Evolutionary conservation across 2,113 vertebrate genomes (phyloP).

Genomic region (Neodontobutis hainanensis): DNA sequence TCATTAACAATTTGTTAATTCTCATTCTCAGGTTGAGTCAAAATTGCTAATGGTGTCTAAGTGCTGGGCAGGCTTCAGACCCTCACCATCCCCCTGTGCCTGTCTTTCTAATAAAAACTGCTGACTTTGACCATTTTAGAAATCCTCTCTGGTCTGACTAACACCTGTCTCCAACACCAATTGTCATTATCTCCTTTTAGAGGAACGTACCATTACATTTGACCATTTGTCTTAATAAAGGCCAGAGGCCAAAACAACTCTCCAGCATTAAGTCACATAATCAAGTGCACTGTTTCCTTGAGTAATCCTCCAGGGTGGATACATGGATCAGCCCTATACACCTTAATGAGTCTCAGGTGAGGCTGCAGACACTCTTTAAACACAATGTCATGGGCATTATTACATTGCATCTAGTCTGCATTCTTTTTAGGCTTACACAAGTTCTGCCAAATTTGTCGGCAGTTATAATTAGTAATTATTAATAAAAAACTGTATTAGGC

Average conservation of each 20-base stretch:
- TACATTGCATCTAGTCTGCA: no score
- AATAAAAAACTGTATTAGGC: no score
- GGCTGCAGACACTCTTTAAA: constrained; percentile 52
- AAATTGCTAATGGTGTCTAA: background rate
- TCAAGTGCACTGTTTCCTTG: background rate
- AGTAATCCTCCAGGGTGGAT: constrained; percentile 34
- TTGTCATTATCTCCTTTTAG: constrained; percentile 7
- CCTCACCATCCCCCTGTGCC: constrained; percentile 23
- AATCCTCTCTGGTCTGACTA: constrained; percentile 58
- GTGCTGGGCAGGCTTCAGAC: background rate
- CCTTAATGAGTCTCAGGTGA: constrained; percentile 69
- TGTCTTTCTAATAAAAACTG: constrained; percentile 34
- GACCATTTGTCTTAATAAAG: no score
- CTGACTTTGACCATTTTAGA: constrained; percentile 34
- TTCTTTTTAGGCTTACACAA: background rate
- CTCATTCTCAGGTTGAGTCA: background rate
- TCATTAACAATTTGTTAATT: no score
- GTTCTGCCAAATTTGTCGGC: no score
- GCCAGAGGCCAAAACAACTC: no score
- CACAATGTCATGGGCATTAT: constrained; percentile 26
- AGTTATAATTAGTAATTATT: no score
- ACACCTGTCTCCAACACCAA: constrained; percentile 39
- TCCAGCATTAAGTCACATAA: background rate
- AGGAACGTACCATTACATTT: background rate
- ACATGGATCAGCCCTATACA: constrained; percentile 12